Conservation (phyloP, 2,797 vertebrate genomes). For the Neosilurus mollespiculum region DNA sequence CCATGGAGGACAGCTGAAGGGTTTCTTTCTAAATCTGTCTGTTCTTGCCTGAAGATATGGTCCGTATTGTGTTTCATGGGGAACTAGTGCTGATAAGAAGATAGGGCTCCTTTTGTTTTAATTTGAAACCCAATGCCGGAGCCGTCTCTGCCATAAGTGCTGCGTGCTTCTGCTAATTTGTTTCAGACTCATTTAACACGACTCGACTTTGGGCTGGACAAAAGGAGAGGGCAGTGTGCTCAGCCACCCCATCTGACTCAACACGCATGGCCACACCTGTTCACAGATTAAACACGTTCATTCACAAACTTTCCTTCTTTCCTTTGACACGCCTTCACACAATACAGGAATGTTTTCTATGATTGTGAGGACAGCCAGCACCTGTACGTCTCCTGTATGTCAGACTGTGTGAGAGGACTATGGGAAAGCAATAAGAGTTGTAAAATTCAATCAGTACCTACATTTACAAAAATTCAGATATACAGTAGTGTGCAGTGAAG, state of each 20-base stretch:
- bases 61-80: slow-evolving; percentile 76
- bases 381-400: not conserved
- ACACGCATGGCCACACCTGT: slow-evolving; percentile 50
- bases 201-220: slow-evolving; percentile 55
- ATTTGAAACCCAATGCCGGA: slow-evolving; percentile 80
- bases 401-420: not conserved
- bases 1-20: slow-evolving; percentile 57
- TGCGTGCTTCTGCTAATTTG: slow-evolving; percentile 70
- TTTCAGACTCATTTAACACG: slow-evolving; percentile 78
- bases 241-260: slow-evolving; percentile 48
- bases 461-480: not conserved
- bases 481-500: too few species aligned
- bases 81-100: slow-evolving; percentile 74
- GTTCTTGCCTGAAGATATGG: slow-evolving; percentile 62
- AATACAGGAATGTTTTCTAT: not conserved
- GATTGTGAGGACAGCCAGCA: not conserved
- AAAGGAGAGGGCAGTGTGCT: slow-evolving; percentile 54
- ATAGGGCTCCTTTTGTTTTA: slow-evolving; percentile 82
- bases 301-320: slow-evolving; percentile 16
- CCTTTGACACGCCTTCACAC: slow-evolving; percentile 31
- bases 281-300: slow-evolving; percentile 44
- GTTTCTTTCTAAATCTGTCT: slow-evolving; percentile 64
- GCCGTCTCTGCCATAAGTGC: slow-evolving; percentile 77
- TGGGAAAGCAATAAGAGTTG: not conserved
- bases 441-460: not conserved